Base-by-base conservation (phyloP, 1,140 invertebrate genomes). In the Anastrepha obliqua region DNA sequence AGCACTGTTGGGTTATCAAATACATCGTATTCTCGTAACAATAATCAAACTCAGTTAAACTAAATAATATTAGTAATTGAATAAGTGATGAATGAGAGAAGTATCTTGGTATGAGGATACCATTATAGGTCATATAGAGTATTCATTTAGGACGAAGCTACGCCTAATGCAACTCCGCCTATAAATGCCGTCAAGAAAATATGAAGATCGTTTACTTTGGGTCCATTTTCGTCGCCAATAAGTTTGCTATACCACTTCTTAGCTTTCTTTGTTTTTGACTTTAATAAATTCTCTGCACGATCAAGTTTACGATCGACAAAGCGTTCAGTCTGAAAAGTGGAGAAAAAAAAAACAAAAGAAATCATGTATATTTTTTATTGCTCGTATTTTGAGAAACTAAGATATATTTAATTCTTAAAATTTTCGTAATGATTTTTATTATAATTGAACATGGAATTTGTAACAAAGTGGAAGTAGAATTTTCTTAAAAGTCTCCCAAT, bases 241-340 rank as follows among this genome's bases (percentile, higher is more conserved):
- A 96, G 92, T 62, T 94, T 94, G 65, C 96, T 94, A 90, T 97
- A 97, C 96, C 96, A 97, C 89, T 95, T 95, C 89, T 95, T 95
- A 3, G 95, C 95, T 90, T 95, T 95, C 39, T 93, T 90, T 93
- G 96, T 94, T 87, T 96, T 96, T 89, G 95, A 95, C 92, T 95
- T 96, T 78, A 97, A 89, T 67, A 96, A 89, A 89, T 95, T 94
- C 91, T 97, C 96, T 86, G 96, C 96, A 94, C 96, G 96, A 90
- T 97, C 96, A 87, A 97, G 87, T 94, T 97, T 97, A 86, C 95
- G 95, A 92, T 97, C 97, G 87, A 97, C 95, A 94, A 94, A 97
- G 93, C 95, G 94, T 91, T 96, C 96, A 87, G 96, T 95, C 96
- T 97, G 93, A 87, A 93, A 93, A 85, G 15, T 44, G 51, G 29